Conservation (phyloP, 2,797 vertebrate genomes). For the Moxostoma hubbsi region DNA sequence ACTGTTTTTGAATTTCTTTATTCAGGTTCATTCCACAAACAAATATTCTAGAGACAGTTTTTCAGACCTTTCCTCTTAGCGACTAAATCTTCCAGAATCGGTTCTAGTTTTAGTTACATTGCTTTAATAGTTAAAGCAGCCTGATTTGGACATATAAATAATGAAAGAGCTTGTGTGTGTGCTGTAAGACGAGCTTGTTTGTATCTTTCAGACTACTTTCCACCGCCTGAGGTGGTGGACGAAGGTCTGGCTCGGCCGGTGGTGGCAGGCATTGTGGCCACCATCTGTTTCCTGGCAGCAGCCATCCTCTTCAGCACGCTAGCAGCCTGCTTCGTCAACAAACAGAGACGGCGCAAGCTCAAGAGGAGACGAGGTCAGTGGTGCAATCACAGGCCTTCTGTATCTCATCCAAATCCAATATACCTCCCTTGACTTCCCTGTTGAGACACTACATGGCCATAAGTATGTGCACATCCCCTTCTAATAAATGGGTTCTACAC, state of each 20-base stretch:
- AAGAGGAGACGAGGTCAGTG: conserved; percentile 94
- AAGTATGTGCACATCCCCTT: too few relatives aligned
- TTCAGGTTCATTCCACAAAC: background rate
- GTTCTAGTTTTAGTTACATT: background rate
- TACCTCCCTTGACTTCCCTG: conserved; percentile 8
- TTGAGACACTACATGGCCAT: too few relatives aligned
- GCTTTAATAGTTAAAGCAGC: background rate
- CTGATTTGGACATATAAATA: background rate
- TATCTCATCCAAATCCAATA: conserved; percentile 7
- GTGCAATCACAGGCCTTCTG: background rate
- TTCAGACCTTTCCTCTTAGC: background rate
- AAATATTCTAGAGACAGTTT: background rate
- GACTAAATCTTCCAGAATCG: background rate
- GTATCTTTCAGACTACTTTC: conserved; percentile 87
- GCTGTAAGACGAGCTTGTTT: conserved; percentile 21
- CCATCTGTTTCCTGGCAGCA: conserved; percentile 97
- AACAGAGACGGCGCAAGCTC: conserved; percentile 93
- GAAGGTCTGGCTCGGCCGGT: conserved; percentile 93
- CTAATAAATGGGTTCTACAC: too few relatives aligned
- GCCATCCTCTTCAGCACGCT: conserved; percentile 96
- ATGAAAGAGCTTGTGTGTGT: conserved; percentile 20
- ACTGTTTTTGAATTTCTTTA: background rate
- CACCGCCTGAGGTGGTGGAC: conserved; percentile 91
- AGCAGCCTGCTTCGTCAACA: conserved; percentile 97
- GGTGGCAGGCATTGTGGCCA: conserved; percentile 96